Percentiles rank a stretch among this genome's conserved stretches.
phyloP scores from a whole-genome alignment of 2,888 invertebrate genomes.

The Acanthoscelides obtectus region DNA sequence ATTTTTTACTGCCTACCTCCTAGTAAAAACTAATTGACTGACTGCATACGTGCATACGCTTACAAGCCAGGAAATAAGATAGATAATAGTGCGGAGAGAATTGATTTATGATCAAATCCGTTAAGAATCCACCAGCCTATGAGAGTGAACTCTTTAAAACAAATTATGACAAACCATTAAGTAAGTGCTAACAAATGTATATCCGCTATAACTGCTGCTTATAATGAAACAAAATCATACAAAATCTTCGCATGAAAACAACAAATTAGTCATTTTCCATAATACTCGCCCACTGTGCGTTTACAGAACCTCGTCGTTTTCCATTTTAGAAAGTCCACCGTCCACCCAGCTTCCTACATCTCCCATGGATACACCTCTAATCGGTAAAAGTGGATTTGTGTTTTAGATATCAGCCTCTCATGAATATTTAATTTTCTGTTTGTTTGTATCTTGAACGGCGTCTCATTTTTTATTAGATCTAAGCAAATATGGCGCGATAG shows the following conservation, averaged over 20 bases:
- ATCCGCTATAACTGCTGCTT: background rate
- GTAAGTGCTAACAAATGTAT: background rate
- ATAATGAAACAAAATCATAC: background rate
- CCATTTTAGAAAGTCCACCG: background rate
- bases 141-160: too few species aligned
- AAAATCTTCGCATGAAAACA: background rate
- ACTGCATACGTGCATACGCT: too few species aligned
- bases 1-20: too few species aligned
- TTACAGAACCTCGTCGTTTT: background rate
- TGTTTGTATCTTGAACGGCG: background rate
- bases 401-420: background rate
- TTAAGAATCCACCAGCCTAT: too few species aligned
- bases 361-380: background rate
- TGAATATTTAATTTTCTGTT: background rate
- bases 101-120: too few species aligned
- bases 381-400: background rate
- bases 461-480: background rate
- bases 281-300: background rate
- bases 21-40: too few species aligned
- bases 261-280: background rate
- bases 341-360: background rate
- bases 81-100: too few species aligned
- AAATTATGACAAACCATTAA: too few species aligned
- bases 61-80: too few species aligned
- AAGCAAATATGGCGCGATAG: background rate